phyloP scores from a whole-genome alignment of 1,140 invertebrate genomes.

The Saccostrea glomerata region DNA sequence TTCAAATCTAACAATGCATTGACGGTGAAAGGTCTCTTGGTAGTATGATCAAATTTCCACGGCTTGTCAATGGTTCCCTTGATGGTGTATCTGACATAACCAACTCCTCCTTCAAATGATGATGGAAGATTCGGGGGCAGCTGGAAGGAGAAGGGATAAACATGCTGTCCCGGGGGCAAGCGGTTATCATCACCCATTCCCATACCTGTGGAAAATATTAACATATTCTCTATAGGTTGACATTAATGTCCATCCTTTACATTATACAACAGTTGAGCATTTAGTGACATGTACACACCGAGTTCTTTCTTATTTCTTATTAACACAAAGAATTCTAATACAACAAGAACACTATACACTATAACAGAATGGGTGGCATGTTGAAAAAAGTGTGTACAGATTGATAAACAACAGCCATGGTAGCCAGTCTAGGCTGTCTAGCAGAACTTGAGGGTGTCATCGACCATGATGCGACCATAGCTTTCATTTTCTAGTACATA shows the following conservation, averaged over 20 bases:
- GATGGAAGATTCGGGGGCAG: conserved; percentile 80
- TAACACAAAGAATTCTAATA: no score
- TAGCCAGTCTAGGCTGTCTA: no score
- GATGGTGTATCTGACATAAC: conserved; percentile 79
- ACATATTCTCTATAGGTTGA: not conserved
- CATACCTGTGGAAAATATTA: not conserved
- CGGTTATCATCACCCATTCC: conserved; percentile 26
- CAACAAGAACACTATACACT: no score
- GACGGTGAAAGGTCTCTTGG: conserved; percentile 70
- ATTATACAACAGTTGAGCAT: no score
- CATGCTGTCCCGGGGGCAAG: conserved; percentile 71
- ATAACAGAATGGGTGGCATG: no score
- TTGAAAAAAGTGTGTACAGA: no score
- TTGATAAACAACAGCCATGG: no score
- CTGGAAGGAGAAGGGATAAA: conserved; percentile 79
- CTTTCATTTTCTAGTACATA: no score
- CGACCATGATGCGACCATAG: no score
- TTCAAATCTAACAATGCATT: conserved; percentile 72
- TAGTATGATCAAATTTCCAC: conserved; percentile 73
- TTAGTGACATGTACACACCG: no score
- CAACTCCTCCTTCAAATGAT: conserved; percentile 78
- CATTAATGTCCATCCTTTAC: not conserved
- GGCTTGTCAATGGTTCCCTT: conserved; percentile 79
- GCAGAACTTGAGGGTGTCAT: no score
- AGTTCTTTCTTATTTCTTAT: no score